Conservation (phyloP, 2,113 vertebrate species). For the Grammomys dolichurus region DNA sequence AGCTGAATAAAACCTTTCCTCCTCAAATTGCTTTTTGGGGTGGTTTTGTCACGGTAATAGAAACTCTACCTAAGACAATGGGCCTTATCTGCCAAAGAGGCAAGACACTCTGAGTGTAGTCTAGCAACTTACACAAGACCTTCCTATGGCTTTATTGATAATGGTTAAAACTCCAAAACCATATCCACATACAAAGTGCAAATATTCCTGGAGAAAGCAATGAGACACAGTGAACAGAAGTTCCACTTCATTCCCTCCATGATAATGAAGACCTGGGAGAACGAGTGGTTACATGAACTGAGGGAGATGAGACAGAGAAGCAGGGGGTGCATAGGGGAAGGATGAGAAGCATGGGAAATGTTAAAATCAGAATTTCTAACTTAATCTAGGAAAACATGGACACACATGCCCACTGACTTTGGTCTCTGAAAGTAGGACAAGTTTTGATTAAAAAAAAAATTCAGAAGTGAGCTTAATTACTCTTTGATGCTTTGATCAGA, state of each 20-base stretch:
- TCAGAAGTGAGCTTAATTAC: background rate
- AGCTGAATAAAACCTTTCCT: background rate
- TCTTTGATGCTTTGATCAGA: background rate
- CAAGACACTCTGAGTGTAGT: background rate
- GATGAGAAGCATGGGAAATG: background rate
- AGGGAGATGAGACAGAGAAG: background rate
- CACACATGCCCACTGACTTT: background rate
- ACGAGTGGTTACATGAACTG: background rate
- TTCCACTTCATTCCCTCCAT: background rate
- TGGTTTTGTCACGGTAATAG: background rate
- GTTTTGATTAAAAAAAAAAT: slow-evolving; percentile 1
- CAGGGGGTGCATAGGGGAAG: background rate
- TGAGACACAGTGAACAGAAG: background rate
- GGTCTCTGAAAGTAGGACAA: background rate
- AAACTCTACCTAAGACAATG: background rate
- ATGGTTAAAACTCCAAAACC: background rate
- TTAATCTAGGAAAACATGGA: background rate
- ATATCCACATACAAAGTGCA: background rate
- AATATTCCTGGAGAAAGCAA: background rate
- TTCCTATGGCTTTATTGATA: background rate
- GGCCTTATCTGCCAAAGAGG: background rate
- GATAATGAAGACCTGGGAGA: background rate
- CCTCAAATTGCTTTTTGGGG: background rate
- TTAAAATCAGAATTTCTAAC: background rate
- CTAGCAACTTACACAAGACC: background rate